A percentile compares a stretch with the other conserved stretches of the same genome.
Conservation (phyloP, 2,113 vertebrate genomes). For the Crotalus viridis region DNA sequence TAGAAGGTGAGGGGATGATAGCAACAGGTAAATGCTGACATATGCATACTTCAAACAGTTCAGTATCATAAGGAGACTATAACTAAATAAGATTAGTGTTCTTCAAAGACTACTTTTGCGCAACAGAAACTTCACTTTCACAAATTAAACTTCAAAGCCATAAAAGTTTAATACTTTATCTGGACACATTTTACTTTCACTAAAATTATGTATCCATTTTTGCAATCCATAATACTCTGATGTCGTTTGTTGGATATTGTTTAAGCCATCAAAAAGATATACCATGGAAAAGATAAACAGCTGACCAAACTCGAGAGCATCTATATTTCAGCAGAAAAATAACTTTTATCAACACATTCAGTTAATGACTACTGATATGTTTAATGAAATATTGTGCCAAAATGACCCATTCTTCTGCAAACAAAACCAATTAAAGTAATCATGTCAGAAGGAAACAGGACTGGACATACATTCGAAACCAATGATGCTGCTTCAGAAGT, state of each 20-base stretch:
- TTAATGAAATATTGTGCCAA: background rate
- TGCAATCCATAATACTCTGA: background rate
- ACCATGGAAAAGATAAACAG: background rate
- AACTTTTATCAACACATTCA: background rate
- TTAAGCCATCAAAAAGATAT: background rate
- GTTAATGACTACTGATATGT: background rate
- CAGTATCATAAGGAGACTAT: background rate
- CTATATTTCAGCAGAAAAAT: background rate
- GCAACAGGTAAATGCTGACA: background rate
- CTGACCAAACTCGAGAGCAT: background rate
- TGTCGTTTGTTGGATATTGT: background rate
- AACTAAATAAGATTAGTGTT: background rate
- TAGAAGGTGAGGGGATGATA: background rate
- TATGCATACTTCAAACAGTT: background rate
- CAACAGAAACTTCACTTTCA: background rate
- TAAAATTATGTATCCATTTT: background rate
- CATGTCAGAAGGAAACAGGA: background rate
- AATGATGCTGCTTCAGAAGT: background rate
- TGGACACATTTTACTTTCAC: background rate
- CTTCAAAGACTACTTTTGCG: background rate
- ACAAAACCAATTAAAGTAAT: background rate
- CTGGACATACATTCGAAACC: background rate
- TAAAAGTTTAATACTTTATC: background rate
- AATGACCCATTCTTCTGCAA: background rate
- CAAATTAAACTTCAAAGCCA: slow-evolving; percentile 24